Evolutionary conservation across 35 echinoderm and acorn worm genomes (phyloP), one percentile per base, ranked within the genome.

Genomic region (Holothuria glaberrima): DNA sequence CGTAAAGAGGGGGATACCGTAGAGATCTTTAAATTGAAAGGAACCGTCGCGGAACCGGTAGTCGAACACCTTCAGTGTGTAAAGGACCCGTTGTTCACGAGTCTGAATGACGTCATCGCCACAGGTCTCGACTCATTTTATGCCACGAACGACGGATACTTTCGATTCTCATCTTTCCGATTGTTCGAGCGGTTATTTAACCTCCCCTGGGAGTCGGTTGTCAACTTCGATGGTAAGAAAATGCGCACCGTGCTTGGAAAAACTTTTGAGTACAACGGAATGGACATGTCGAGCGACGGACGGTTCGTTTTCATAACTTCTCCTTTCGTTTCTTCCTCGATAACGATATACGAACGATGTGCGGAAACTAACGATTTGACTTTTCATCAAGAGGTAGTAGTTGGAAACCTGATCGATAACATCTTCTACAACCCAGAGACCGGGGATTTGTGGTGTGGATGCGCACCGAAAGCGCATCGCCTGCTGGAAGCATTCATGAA

Each of bases 121-220:
- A 71, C 85, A 18, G 85, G 85, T 45, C 85, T 62, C 34, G 34
- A 62, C 30, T 87, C 85, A 35, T 87, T 87, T 35, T 87, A 87
- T 28, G 85, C 52, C 41, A 28, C 85, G n/a, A 87, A 87, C 30
- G 65, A 68, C 35, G 60, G 60, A 18, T 67, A 54, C 38, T 50
- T 68, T 19, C 36, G 65, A 25, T 68, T 46, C 44, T 35, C 60
- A 0, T 20, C 20, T 12, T 71, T 33, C 30, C 60, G 65, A 48
- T 22, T 21, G 16, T 52, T 87, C 9, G 85, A 87, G 85, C 21
- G 34, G 5, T 20, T 87, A 22, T 62, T 87, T 6, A 21, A 69
- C 60, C 60, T 35, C 12, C 85, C 30, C 4, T 87, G 85, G 85
- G 85, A 33, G 3, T 68, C 61, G 9, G 85, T 87, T 21, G 85